Evolutionary conservation across 2,797 vertebrate species (phyloP), one percentile per base, ranked within the genome.

Genomic region (Rhynchonycteris naso): DNA sequence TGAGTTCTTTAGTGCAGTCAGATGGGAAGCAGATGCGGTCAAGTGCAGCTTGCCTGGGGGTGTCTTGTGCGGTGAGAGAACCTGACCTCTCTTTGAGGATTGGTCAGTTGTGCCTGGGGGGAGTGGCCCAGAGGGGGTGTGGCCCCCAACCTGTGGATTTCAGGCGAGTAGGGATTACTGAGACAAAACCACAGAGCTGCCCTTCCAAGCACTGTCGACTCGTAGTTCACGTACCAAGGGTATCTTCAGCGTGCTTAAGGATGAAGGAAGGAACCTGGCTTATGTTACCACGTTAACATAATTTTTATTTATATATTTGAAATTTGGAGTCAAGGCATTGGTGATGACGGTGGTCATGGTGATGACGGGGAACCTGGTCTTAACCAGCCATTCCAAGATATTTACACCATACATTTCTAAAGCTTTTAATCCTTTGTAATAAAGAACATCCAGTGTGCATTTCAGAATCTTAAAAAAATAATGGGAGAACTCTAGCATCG

Each of bases 381-480:
- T 85, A 88, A 38, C 16, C 24, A 35, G 61, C 71, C 16, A 19
- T 69, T 92, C 61, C 19, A 28, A 50, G 13, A 24, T 76, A 93
- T 59, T 74, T 95, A 9, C 47, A 94, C 93, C 38, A 35, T 81
- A 4, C 43, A 47, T 68, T 84, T 58, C 56, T 72, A 1, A 94
- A 90, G 56, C 52, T 65, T 97, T 96, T 91, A 97, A 82, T 96
- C 75, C 79, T 81, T 85, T 65, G 10, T 94, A 95, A 93, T 97
- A 96, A 97, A 95, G 75, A 96, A 94, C 89, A 96, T 75, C 72
- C 11, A 16, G 8, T 56, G 52, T 30, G 15, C 54, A 61, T 71
- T 66, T 92, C 76, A 80, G 75, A 52, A 89, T 75, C 84, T 59
- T 84, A 80, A 88, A 88, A 89, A 91, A 81, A 54, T 78, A 87